These are phyloP conservation scores for Allacma fusca DNA, from an alignment of 2,888 invertebrate genomes.

Conservation along the genomic window DNA sequence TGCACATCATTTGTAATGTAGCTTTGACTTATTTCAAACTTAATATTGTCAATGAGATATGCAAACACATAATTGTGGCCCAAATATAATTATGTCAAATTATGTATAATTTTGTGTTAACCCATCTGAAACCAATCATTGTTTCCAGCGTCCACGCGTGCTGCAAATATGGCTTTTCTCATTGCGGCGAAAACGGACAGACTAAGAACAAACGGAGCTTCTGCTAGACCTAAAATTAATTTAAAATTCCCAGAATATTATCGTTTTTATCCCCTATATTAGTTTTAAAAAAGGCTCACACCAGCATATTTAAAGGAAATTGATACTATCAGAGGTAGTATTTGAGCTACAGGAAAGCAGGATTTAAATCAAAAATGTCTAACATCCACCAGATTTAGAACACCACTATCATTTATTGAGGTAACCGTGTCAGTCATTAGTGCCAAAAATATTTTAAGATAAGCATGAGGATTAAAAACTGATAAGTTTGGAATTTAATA, in stretches of 20 bases:
- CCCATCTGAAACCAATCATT: slow-evolving; percentile 71
- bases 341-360: too few relatives aligned
- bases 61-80: too few relatives aligned
- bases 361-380: too few relatives aligned
- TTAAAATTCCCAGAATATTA: not conserved
- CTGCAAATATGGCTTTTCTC: slow-evolving; percentile 74
- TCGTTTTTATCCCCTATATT: not conserved
- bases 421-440: too few relatives aligned
- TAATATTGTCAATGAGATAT: slow-evolving; percentile 51
- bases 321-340: too few relatives aligned
- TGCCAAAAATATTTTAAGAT: too few relatives aligned
- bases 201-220: slow-evolving; percentile 68
- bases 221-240: slow-evolving; percentile 65
- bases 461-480: slow-evolving; percentile 46
- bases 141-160: slow-evolving; percentile 73
- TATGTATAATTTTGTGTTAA: too few relatives aligned
- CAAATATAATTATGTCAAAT: too few relatives aligned
- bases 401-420: not conserved
- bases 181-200: slow-evolving; percentile 71
- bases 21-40: not conserved
- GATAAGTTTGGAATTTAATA: slow-evolving; percentile 54
- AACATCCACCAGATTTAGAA: not conserved
- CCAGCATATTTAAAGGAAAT: too few relatives aligned
- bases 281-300: too few relatives aligned
- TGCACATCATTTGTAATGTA: too few relatives aligned